Base-by-base conservation (phyloP, 2,797 vertebrate genomes). In the Phyllotis vaccarum region DNA sequence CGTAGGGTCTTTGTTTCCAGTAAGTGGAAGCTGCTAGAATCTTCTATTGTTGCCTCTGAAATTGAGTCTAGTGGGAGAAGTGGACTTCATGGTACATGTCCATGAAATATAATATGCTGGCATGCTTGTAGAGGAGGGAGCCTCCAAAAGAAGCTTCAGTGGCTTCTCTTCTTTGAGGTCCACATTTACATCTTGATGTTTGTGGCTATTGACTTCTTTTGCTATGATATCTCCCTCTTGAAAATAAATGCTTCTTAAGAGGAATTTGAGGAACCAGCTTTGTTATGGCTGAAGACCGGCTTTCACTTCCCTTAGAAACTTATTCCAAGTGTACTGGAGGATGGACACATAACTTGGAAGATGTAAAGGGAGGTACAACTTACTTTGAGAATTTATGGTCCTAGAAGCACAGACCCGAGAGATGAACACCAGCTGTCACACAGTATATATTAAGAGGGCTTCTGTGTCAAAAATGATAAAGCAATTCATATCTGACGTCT, bases 391-490 rank as follows among this genome's bases (percentile, higher is more conserved):
- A 92, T 96, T 93, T 95, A 82, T 93, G 90, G 79, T 34, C 49
- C 74, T 76, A 82, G 34, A 90, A n/a, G 56, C 43, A 58, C 3
- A 70, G 29, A 76, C 75, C 54, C 79, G 88, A 96, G 74, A 94
- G 72, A 89, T 81, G 78, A 94, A 90, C 37, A n/a, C 17, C 34
- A 43, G 75, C 70, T 97, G 94, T 95, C 96, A 95, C 31, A 43
- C 2, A n/a, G 58, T 68, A 60, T 74, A 66, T 83, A 95, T 76
- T 93, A 96, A 88, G 66, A 79, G 17, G 21, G 13, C n/a, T 85
- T 60, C 80, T 85, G 21, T 89, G 90, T 74, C 94, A 91, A 72
- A 94, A 89, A 64, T 89, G 74, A 95, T 94, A 74, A 89, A 97
- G 88, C 19, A 82, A 86, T 40, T 97, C 93, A 82, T 52, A 92